Conservation (phyloP, 2,797 vertebrate species). For the Platyrinchus mystaceus region DNA sequence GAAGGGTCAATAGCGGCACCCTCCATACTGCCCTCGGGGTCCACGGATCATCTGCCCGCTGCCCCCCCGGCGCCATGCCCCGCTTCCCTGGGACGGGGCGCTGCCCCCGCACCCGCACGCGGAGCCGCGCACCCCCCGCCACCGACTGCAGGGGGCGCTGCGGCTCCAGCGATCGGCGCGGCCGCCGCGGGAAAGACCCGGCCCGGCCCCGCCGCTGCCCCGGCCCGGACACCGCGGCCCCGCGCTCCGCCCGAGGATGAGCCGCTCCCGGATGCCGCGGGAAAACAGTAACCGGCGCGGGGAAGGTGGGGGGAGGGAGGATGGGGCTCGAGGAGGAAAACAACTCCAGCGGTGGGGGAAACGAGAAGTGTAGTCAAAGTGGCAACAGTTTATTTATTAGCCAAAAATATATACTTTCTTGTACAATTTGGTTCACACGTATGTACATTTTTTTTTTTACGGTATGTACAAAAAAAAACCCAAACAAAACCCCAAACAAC, state of each 20-base stretch:
- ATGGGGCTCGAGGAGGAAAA: not conserved
- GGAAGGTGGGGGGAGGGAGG: fast-evolving
- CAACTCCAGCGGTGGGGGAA: constrained; percentile 15
- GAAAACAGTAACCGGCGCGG: not conserved
- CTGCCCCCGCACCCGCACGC: not conserved
- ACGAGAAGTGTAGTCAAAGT: constrained; percentile 81
- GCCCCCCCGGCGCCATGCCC: not conserved
- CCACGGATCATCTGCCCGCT: not conserved
- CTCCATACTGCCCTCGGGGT: not conserved
- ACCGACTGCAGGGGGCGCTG: constrained; percentile 20
- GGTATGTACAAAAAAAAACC: constrained; percentile 89
- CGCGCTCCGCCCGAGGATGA: not conserved
- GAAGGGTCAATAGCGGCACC: not conserved
- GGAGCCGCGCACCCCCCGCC: not conserved
- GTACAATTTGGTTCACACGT: constrained; percentile 99
- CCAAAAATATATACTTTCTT: constrained; percentile 99
- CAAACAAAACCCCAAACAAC: not conserved
- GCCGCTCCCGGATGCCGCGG: not conserved
- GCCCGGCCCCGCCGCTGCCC: too few species aligned
- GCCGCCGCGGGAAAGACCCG: not conserved
- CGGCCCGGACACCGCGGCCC: not conserved
- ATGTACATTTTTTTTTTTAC: constrained; percentile 92
- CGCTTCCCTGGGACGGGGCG: not conserved
- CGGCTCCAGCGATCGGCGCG: not conserved
- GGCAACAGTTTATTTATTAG: constrained; percentile 99